Base-by-base conservation (phyloP, 2,113 vertebrate genomes). In the Arothron firmamentum region DNA sequence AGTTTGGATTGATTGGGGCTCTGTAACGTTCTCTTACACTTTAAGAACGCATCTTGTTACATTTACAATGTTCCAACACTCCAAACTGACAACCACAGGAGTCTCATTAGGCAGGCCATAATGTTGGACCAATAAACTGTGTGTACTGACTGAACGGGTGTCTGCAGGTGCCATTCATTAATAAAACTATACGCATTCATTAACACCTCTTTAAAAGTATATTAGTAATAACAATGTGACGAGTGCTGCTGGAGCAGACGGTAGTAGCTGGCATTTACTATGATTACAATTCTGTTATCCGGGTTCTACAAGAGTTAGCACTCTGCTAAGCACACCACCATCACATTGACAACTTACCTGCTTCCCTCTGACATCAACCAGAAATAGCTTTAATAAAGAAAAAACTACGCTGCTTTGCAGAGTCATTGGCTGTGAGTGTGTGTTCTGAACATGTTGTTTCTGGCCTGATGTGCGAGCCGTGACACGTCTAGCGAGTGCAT, bases 401-500 rank as follows among this genome's bases (percentile, higher is more conserved):
- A 12, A 11, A 38, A 38, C 34, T 12, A 38, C 11, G 34, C 1
- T 38, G 34, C 11, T 38, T 12, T 12, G 34, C 34, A 17, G 41
- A 42, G 48, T 18, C 14, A 5, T 2, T 4, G 41, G 21, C 45
- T 20, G 46, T 8, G 53, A 52, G 48, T 67, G 31, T 42, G 41
- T 50, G 47, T 58, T 31, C 50, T 60, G 48, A 57, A 38, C 62
- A 38, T 48, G 65, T 54, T 70, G 76, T 80, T 73, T 59, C 65
- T 45, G 50, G 6, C 23, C 34, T 31, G 47, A 15, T 43, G 16
- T 16, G 17, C 52, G 56, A 59, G 54, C 52, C 47, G 43, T 19
- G 52, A 74, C 71, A 78, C 34, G 52, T 74, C 63, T 68, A 56
- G 60, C 41, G 47, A 11, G 2, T 76, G 73, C 81, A 56, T 57